phyloP scores from a whole-genome alignment of 2,797 vertebrate species.

The Pteronotus mesoamericanus region DNA sequence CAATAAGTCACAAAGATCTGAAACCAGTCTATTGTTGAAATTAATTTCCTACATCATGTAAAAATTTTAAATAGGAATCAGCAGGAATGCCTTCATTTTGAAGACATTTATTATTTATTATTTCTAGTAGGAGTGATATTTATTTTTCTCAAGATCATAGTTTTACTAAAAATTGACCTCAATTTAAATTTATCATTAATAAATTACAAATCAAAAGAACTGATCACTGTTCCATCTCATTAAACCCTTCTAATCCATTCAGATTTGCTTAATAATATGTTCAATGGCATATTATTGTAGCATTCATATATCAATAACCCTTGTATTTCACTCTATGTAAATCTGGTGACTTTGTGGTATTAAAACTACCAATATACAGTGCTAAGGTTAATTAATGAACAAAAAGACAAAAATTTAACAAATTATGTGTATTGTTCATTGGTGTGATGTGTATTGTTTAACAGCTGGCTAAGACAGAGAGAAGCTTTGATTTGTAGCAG shows the following conservation, averaged over 20 bases:
- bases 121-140: neutral
- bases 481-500: neutral
- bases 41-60: neutral
- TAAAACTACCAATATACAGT: neutral
- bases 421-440: neutral
- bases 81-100: neutral
- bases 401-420: neutral
- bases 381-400: neutral
- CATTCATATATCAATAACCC: neutral
- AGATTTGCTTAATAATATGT: slow-evolving; percentile 51
- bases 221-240: slow-evolving; percentile 50
- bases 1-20: neutral
- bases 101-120: neutral
- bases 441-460: neutral
- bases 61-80: neutral
- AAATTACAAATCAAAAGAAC: neutral
- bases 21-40: neutral
- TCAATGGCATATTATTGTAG: slow-evolving; percentile 38
- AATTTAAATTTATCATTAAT: slow-evolving; percentile 20
- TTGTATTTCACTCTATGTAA: neutral
- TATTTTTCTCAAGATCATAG: neutral
- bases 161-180: neutral
- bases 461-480: neutral
- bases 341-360: neutral
- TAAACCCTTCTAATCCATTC: slow-evolving; percentile 15